Evolutionary conservation across 2,113 vertebrate genomes (phyloP).

Genomic region (Neolamprologus modestus): DNA sequence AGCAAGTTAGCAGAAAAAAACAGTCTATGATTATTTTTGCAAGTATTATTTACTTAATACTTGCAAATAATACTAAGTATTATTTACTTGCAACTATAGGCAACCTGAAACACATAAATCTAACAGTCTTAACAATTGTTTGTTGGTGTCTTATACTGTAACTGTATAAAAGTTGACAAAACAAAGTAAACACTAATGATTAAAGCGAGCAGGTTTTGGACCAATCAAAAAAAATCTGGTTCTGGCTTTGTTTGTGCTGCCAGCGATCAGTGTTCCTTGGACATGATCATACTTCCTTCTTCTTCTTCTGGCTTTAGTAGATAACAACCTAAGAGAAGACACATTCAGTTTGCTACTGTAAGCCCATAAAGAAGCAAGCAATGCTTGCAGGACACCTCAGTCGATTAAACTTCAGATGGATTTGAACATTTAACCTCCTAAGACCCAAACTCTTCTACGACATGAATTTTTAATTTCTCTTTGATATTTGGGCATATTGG

Average conservation of each 20-base stretch:
- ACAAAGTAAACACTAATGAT: not conserved
- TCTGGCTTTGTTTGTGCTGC: rapidly evolving
- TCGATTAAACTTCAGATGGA: not conserved
- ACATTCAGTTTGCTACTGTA: not conserved
- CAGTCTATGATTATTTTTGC: not conserved
- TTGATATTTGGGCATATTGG: rapidly evolving
- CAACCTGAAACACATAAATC: not conserved
- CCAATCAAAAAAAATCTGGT: not conserved
- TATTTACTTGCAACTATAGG: not conserved
- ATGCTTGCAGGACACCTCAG: not conserved
- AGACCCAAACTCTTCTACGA: rapidly evolving
- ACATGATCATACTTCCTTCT: not conserved
- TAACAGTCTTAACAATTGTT: not conserved
- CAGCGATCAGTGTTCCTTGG: not conserved
- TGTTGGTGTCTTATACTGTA: rapidly evolving
- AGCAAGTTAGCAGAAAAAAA: not conserved
- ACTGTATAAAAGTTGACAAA: not conserved
- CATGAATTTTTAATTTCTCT: rapidly evolving
- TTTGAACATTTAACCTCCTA: not conserved
- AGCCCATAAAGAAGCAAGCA: not conserved
- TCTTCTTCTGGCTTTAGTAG: not conserved
- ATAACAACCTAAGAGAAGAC: not conserved
- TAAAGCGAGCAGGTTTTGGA: not conserved
- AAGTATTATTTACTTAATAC: no score
- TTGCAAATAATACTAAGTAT: no score